A percentile compares a stretch with the other conserved stretches of the same genome.
These are phyloP conservation scores for Nasalis larvatus DNA, from an alignment of 2,113 vertebrate genomes.

Conservation along the genomic window DNA sequence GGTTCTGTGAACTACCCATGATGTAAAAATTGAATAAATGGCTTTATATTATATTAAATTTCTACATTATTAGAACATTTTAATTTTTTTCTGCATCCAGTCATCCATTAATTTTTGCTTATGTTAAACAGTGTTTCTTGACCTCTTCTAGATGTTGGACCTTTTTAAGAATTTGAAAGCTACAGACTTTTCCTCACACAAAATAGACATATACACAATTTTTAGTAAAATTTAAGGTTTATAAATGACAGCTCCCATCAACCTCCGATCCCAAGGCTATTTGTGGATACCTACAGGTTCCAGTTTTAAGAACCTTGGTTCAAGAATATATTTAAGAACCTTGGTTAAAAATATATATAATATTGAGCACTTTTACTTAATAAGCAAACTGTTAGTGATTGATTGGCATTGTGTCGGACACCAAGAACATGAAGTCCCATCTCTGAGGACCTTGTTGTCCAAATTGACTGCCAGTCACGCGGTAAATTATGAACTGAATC, in stretches of 20 bases:
- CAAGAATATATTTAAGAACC: background rate
- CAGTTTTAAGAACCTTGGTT: background rate
- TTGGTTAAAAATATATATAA: background rate
- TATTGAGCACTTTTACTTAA: background rate
- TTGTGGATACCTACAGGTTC: background rate
- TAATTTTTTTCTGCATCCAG: no score
- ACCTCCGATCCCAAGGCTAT: background rate
- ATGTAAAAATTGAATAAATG: background rate
- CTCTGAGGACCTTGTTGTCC: background rate
- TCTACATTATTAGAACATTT: background rate
- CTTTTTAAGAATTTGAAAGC: background rate
- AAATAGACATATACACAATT: background rate
- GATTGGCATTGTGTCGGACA: background rate
- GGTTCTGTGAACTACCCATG: background rate
- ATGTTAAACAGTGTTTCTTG: slow-evolving; percentile 10
- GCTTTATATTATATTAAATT: background rate
- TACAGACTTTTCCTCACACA: background rate
- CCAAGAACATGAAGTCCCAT: background rate
- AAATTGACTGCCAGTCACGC: background rate
- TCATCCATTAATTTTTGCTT: background rate
- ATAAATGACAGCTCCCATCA: background rate
- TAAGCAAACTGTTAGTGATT: background rate
- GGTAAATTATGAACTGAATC: background rate
- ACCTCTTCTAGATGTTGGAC: background rate
- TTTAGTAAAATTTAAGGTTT: background rate